Conservation (phyloP, 1,140 invertebrate species). For the Heliconius eleuchia region DNA sequence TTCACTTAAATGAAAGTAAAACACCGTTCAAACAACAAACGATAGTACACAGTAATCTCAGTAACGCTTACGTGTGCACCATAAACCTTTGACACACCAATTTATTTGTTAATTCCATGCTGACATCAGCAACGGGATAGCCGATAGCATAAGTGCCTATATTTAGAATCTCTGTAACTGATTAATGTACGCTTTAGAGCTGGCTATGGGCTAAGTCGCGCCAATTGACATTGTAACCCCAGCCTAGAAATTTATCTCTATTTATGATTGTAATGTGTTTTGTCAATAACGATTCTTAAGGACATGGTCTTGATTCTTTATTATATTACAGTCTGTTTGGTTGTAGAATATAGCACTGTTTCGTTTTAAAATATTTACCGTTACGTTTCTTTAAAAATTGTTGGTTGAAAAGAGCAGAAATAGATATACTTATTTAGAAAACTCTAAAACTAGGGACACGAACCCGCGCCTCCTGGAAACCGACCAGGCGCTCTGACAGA, state of each 20-base stretch:
- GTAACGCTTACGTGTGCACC: constrained; percentile 14
- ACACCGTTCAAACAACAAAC: neutral
- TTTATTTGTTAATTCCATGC: constrained; percentile 44
- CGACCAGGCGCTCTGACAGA: too few species aligned
- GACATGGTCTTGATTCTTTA: neutral
- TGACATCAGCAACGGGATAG: constrained; percentile 67
- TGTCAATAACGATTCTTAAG: constrained; percentile 24
- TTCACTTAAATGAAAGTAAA: neutral
- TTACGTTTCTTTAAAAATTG: neutral
- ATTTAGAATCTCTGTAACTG: constrained; percentile 76
- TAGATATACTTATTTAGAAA: too few species aligned
- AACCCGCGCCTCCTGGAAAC: too few species aligned
- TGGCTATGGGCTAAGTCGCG: constrained; percentile 61
- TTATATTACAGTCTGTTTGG: neutral
- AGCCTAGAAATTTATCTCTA: constrained; percentile 42
- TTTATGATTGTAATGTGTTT: constrained; percentile 35
- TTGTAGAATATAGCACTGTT: neutral
- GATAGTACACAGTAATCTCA: constrained; percentile 5
- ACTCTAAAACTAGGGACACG: too few species aligned
- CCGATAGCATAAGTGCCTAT: constrained; percentile 75
- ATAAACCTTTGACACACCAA: constrained; percentile 40
- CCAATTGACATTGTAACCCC: constrained; percentile 74
- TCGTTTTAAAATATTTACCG: neutral
- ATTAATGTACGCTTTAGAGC: constrained; percentile 69
- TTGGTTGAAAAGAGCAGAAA: too few species aligned